Conservation (phyloP, 2,113 vertebrate species). For the Fregetta grallaria region DNA sequence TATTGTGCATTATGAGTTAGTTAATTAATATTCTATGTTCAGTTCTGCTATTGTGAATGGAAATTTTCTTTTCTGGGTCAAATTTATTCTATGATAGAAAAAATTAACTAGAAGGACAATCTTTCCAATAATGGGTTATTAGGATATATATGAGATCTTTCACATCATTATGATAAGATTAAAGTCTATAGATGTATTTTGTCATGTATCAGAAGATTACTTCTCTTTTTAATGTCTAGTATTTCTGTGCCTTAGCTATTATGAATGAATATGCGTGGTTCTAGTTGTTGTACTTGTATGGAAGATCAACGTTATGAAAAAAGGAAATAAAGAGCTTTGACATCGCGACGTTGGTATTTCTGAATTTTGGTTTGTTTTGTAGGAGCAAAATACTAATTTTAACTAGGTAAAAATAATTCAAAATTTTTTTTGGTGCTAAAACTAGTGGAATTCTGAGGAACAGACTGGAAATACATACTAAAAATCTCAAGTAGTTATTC, state of each 20-base stretch:
- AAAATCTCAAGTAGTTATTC: neutral
- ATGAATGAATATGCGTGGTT: neutral
- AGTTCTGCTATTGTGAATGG: neutral
- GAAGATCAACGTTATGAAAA: neutral
- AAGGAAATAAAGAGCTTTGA: neutral
- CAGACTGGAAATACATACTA: neutral
- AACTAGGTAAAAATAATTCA: neutral
- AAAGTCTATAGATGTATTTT: neutral
- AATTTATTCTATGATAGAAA: neutral
- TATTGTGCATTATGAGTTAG: neutral
- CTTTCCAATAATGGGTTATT: neutral
- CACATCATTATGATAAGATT: neutral
- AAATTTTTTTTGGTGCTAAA: neutral
- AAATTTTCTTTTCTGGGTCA: neutral
- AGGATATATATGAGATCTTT: neutral
- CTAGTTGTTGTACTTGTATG: neutral
- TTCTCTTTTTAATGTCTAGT: neutral
- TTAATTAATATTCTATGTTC: neutral
- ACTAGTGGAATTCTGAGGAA: neutral
- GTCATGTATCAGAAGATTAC: neutral
- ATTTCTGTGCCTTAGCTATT: neutral
- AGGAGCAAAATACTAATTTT: neutral
- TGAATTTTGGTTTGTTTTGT: neutral
- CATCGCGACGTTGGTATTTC: neutral
- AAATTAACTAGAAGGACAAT: neutral